Conservation (phyloP, 2,113 vertebrate genomes). For the Mesembrinibis cayennensis region DNA sequence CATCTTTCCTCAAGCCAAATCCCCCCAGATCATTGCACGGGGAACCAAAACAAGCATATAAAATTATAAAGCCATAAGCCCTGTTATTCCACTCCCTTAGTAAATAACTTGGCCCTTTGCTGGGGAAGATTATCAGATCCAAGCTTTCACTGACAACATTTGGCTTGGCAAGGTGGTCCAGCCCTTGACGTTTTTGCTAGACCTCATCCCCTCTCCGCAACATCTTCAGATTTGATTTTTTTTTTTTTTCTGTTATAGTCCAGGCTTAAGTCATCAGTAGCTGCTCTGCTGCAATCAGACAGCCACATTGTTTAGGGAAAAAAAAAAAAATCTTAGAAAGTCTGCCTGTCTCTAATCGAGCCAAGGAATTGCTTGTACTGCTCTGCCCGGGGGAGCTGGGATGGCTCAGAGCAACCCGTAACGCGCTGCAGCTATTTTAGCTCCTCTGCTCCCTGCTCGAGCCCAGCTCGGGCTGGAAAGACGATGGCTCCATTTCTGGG, state of each 20-base stretch:
- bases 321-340: neutral
- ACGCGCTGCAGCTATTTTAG: neutral
- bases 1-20: neutral
- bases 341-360: neutral
- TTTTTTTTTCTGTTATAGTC: neutral
- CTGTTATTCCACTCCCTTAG: neutral
- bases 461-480: neutral
- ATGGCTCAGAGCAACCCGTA: neutral
- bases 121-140: neutral
- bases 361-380: neutral
- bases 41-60: neutral
- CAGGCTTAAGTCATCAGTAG: neutral
- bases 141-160: neutral
- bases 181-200: neutral
- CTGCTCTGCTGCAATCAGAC: neutral
- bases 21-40: accelerated
- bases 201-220: neutral
- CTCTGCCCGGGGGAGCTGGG: neutral
- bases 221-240: neutral
- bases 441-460: neutral
- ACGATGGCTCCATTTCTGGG: accelerated
- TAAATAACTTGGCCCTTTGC: neutral
- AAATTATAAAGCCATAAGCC: neutral
- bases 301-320: neutral
- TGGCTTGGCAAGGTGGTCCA: neutral